Conservation (phyloP, 2,888 invertebrate genomes). For the Busseola fusca region DNA sequence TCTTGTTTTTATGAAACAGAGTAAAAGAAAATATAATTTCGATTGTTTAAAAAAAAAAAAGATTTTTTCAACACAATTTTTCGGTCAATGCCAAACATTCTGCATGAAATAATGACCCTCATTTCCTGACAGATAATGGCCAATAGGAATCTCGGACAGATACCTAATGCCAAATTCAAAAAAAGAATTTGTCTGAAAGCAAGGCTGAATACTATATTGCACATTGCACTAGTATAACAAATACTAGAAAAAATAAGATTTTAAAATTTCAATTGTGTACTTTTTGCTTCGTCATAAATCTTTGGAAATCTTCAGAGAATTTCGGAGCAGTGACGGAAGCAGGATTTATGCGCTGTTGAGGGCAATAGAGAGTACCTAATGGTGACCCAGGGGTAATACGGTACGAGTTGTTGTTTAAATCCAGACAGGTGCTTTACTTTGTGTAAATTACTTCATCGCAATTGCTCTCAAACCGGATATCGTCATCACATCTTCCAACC, state of each 20-base stretch:
- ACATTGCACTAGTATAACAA: constrained; percentile 2
- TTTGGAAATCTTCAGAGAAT: neutral
- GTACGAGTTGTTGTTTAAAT: no score
- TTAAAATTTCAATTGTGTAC: neutral
- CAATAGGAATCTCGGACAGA: constrained; percentile 10
- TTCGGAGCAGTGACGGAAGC: neutral
- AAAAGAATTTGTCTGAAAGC: constrained; percentile 28
- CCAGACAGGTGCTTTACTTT: neutral
- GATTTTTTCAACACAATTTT: constrained; percentile 18
- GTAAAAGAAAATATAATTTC: constrained; percentile 10
- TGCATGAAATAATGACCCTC: constrained; percentile 32
- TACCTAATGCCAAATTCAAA: constrained; percentile 29
- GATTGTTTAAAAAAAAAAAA: constrained; percentile 8
- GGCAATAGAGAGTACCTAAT: neutral
- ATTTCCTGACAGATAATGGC: constrained; percentile 40
- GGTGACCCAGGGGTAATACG: neutral
- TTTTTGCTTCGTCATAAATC: constrained; percentile 2
- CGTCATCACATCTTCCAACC: neutral
- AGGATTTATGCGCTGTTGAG: neutral
- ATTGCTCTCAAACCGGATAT: neutral
- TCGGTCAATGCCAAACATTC: constrained; percentile 39
- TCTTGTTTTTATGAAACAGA: constrained; percentile 7
- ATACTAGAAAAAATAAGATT: neutral
- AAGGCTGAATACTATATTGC: constrained; percentile 31
- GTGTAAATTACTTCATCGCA: neutral